Percentiles rank a stretch among this genome's conserved stretches.
Conservation (phyloP, 2,113 vertebrate species). For the Myotis yumanensis region DNA sequence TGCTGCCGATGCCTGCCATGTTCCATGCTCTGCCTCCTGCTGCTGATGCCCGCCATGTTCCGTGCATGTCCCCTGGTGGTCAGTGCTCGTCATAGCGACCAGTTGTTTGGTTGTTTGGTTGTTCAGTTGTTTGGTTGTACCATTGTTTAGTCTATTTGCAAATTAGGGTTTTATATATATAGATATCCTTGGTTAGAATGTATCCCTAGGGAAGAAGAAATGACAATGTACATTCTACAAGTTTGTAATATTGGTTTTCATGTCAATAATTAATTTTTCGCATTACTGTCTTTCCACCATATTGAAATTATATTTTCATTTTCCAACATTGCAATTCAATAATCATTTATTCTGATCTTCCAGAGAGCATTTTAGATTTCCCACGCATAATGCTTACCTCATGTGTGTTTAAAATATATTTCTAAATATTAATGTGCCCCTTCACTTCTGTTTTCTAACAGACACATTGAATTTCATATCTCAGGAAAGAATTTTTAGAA, state of each 20-base stretch:
- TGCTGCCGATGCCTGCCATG: too few species aligned
- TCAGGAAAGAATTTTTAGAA: background rate
- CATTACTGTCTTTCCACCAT: background rate
- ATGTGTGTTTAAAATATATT: background rate
- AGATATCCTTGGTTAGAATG: background rate
- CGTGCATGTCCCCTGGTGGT: too few species aligned
- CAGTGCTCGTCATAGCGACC: too few species aligned
- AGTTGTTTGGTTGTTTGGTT: too few species aligned
- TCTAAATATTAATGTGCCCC: background rate
- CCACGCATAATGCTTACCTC: background rate
- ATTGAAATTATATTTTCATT: constrained; percentile 7
- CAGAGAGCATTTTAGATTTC: constrained; percentile 26
- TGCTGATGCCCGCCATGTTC: too few species aligned
- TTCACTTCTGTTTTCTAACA: background rate
- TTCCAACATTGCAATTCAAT: background rate
- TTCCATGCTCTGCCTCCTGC: too few species aligned
- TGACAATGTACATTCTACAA: background rate
- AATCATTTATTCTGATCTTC: background rate
- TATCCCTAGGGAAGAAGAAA: background rate
- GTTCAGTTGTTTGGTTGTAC: too few species aligned
- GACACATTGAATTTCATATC: background rate
- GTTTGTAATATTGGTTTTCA: background rate
- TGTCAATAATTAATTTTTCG: background rate
- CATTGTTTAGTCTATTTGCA: too few species aligned
- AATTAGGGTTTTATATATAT: too few species aligned